Conservation (phyloP, 2,797 vertebrate genomes). For the Eleutherodactylus coqui region DNA sequence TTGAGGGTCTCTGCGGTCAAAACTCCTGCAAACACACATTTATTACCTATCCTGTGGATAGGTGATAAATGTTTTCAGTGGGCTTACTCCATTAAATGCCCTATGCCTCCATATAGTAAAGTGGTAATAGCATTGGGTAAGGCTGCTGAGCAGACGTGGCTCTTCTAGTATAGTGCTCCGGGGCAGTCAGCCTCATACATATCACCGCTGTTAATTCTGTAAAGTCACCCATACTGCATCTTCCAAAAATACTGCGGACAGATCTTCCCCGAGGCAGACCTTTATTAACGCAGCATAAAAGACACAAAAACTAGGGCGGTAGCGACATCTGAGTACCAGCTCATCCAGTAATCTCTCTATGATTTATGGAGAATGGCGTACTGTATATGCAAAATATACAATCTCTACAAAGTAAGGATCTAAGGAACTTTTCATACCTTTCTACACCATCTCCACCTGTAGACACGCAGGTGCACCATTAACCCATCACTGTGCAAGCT, state of each 20-base stretch:
- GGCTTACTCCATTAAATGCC: neutral
- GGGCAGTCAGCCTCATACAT: constrained; percentile 25
- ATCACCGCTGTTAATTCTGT: neutral
- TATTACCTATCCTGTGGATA: no score
- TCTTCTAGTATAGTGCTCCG: neutral
- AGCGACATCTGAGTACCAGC: neutral
- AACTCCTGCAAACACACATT: no score
- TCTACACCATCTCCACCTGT: neutral
- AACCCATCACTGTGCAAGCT: neutral
- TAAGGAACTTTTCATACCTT: neutral
- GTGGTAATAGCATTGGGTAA: neutral
- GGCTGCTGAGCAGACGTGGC: constrained; percentile 29
- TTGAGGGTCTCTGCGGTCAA: no score
- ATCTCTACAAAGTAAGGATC: neutral
- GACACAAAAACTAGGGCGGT: neutral
- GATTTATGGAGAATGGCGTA: constrained; percentile 18
- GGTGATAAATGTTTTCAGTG: no score
- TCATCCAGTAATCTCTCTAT: constrained; percentile 20
- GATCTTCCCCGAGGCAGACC: constrained; percentile 31
- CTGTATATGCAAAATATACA: constrained; percentile 6
- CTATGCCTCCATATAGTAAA: neutral
- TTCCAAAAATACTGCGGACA: constrained; percentile 34
- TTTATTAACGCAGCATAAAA: constrained; percentile 8
- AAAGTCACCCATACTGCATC: neutral
- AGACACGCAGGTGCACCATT: constrained; percentile 50